Base-by-base conservation (phyloP, 2,888 invertebrate species). In the Spatulosminthurus flaviceps region DNA sequence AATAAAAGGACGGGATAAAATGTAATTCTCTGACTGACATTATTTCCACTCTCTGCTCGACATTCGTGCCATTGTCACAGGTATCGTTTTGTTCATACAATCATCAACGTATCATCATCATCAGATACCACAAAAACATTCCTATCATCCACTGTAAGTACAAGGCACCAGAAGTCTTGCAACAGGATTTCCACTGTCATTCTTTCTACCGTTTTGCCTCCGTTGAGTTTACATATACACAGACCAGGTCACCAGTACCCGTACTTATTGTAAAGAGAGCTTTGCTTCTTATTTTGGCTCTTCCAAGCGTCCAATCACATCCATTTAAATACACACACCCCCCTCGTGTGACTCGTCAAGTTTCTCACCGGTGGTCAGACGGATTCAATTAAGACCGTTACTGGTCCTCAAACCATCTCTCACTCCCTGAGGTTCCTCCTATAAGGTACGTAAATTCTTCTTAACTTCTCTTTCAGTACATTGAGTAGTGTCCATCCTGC, bases 1-100 rank as follows among this genome's bases (percentile, higher is more conserved):
- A 72, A 72, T 72, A 72, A 72, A 72, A 72, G 71, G 29, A 72
- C 71, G 71, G 51, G 22, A 24, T 72, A 43, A 72, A 72, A 72
- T 34, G 43, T 34, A 43, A 43, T 72, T 72, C 42, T 24, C 71
- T 72, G 42, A 41, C 43, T 72, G 51, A 72, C 71, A 72, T 72
- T 43, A 67, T 67, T 67, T 28, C 67, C 70, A 70, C 29, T 72
- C 51, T 42, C 9, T 26, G 26, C 28, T 67, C 28, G 51, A 42
- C 22, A 72, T 72, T 72, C 43, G 43, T 72, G 71, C 71, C 71
- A 72, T 72, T 72, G 71, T 43, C 71, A 72, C 42, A 70, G 41
- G 26, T 28, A 24, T 28, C n/a, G 34, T 42, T 72, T n/a, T 72
- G 43, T 72, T 43, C 71, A n/a, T n/a, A n/a, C 67, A 21, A 28